Percentiles rank a stretch among this genome's conserved stretches.
phyloP scores from a whole-genome alignment of 2,113 vertebrate genomes.

The Dendrocopos noguchii region DNA sequence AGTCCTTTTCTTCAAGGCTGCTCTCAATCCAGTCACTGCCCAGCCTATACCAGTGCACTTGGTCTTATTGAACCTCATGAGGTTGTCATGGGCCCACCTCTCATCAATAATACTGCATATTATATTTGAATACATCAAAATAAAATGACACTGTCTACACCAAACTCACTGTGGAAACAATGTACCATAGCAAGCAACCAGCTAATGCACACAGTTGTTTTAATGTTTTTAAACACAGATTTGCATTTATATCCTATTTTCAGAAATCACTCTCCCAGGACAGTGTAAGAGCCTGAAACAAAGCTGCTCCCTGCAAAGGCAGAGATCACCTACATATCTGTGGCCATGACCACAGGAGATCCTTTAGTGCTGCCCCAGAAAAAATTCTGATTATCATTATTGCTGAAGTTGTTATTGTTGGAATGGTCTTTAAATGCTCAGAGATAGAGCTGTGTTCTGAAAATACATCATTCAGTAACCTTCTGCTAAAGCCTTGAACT shows the following conservation, averaged over 20 bases:
- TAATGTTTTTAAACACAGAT: not conserved
- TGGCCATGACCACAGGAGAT: not conserved
- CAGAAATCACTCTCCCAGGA: constrained; percentile 1
- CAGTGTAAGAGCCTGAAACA: not conserved
- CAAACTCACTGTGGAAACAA: not conserved
- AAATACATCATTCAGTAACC: not conserved
- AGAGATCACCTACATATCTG: not conserved
- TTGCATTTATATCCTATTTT: constrained; percentile 8
- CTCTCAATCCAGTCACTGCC: too few species aligned
- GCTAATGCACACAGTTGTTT: not conserved
- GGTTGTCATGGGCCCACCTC: too few species aligned
- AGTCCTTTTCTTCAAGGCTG: too few species aligned
- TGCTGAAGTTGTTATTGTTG: not conserved
- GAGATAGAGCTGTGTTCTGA: not conserved
- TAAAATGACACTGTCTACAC: not conserved
- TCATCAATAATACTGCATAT: not conserved
- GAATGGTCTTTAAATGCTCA: not conserved
- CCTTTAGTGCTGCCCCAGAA: not conserved
- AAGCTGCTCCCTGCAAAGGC: not conserved
- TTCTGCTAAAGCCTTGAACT: not conserved
- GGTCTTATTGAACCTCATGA: too few species aligned
- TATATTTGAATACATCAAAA: not conserved
- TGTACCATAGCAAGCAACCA: not conserved
- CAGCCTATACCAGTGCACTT: too few species aligned
- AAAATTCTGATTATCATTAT: not conserved